Evolutionary conservation across 2,888 invertebrate species (phyloP).

Genomic region (Apamea monoglypha): DNA sequence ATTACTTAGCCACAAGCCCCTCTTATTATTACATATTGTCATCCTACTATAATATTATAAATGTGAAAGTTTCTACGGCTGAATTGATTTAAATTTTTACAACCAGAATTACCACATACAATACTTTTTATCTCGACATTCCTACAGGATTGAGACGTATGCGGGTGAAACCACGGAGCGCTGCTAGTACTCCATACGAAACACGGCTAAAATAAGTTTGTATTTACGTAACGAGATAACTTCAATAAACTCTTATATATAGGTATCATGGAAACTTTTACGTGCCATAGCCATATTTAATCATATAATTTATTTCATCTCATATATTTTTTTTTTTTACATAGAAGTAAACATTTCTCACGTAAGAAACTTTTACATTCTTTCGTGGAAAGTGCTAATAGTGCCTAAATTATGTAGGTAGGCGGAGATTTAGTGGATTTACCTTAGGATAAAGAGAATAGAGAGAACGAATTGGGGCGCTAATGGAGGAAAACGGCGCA

Average conservation of each 20-base stretch:
- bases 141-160: too few relatives aligned
- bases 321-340: not conserved
- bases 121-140: too few relatives aligned
- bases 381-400: conserved; percentile 23
- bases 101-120: too few relatives aligned
- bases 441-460: conserved; percentile 32
- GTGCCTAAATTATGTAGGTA: conserved; percentile 39
- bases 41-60: too few relatives aligned
- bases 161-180: too few relatives aligned
- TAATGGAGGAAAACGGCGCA: conserved; percentile 50
- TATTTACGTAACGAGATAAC: conserved; percentile 15
- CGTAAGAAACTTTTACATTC: conserved; percentile 15
- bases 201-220: not conserved
- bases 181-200: not conserved
- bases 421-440: conserved; percentile 30
- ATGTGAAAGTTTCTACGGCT: too few relatives aligned
- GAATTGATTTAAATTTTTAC: too few relatives aligned
- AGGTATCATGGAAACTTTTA: conserved; percentile 10
- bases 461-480: conserved; percentile 40
- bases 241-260: conserved; percentile 11
- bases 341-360: conserved; percentile 1
- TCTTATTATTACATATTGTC: too few relatives aligned
- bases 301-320: not conserved
- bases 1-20: too few relatives aligned
- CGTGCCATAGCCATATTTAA: not conserved